Base-by-base conservation (phyloP, 2,888 invertebrate species). In the Ectemnius lituratus region DNA sequence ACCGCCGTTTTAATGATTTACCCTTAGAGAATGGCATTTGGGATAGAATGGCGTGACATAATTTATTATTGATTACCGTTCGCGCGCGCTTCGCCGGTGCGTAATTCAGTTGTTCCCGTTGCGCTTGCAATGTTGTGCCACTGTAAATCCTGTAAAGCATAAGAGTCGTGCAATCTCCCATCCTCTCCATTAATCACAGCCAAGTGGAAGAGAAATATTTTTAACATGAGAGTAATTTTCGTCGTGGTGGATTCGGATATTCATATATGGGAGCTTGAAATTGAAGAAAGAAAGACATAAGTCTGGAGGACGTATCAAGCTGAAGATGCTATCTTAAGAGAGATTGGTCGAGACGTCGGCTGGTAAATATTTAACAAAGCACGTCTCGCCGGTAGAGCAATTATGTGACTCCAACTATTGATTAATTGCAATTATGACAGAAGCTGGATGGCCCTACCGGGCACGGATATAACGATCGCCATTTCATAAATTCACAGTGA, bases 401-500 rank as follows among this genome's bases (percentile, higher is more conserved):
- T 84, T 79, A 77, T 79, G 73, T 70, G 70, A 77, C 71, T 65
- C 68, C 72, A 73, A 76, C 66, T 76, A 81, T 82, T 73, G 83
- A 82, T 72, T 71, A 75, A 79, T 78, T 75, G 71, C 70, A 78
- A 83, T 79, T 76, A 81, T 74, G 80, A 73, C 71, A 45, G 60
- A 71, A 70, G 45, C 56, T 63, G 61, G 47, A 62, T 70, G 70
- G 67, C 58, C 68, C 68, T 66, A 70, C 70, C 56, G 69, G 79
- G 81, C 79, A 79, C 74, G 79, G 76, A 78, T 81, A 74, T 75
- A 79, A 78, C 79, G 81, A 83, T 75, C 79, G 78, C 62, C 72
- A 67, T 84, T 84, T 81, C 83, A 83, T 84, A 84, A 84, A 84
- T 84, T 78, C 71, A 65, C 77, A 76, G 76, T 84, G 83, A 83